phyloP scores from a whole-genome alignment of 2,888 invertebrate species.

The Drosophila mulleri region DNA sequence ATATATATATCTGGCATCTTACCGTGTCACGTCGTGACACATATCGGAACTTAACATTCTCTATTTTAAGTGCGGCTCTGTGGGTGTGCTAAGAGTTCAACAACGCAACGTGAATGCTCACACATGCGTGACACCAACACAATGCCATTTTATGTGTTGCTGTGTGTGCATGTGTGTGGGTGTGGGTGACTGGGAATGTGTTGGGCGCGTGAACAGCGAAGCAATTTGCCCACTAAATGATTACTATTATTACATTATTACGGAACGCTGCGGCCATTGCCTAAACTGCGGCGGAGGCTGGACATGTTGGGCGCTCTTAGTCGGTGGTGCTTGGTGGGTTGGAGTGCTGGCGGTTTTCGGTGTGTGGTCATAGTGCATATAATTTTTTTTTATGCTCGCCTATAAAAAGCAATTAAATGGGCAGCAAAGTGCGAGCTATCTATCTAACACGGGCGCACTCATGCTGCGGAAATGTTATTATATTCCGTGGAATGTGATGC shows the following conservation, averaged over 20 bases:
- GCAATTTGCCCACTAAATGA: slow-evolving; percentile 74
- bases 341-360: slow-evolving; percentile 10
- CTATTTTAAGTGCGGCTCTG: slow-evolving; percentile 10
- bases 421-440: slow-evolving; percentile 47
- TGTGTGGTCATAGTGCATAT: slow-evolving; percentile 23
- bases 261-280: slow-evolving; percentile 45
- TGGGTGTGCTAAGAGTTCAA: slow-evolving; percentile 24
- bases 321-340: slow-evolving; percentile 1
- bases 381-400: slow-evolving; percentile 54
- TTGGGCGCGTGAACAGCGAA: slow-evolving; percentile 55
- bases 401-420: slow-evolving; percentile 74
- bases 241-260: slow-evolving; percentile 71
- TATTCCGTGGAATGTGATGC: slow-evolving; percentile 35
- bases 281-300: slow-evolving; percentile 21
- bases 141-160: slow-evolving; percentile 9
- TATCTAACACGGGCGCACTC: slow-evolving; percentile 14
- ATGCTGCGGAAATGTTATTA: slow-evolving; percentile 43
- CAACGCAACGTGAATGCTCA: slow-evolving; percentile 13
- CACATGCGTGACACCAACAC: slow-evolving; percentile 29
- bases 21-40: slow-evolving; percentile 1
- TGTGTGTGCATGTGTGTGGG: too few relatives aligned
- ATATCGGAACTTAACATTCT: slow-evolving; percentile 13
- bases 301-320: slow-evolving; percentile 17
- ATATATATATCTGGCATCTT: neutral
- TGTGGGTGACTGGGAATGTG: slow-evolving; percentile 29